phyloP scores from a whole-genome alignment of 2,888 invertebrate species.

The Abscondita cerata region DNA sequence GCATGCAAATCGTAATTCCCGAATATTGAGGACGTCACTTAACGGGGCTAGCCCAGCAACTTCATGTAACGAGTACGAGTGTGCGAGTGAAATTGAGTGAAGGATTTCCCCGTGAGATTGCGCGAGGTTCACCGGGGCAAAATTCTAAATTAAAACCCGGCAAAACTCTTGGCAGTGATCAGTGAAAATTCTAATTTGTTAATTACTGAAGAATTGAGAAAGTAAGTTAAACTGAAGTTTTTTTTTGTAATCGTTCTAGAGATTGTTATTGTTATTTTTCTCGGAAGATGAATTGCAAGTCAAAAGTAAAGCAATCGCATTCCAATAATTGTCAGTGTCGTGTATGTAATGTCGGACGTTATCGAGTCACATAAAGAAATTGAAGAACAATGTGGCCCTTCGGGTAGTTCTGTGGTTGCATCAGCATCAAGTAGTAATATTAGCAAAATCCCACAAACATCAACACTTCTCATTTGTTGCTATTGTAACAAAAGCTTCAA shows the following conservation, averaged over 20 bases:
- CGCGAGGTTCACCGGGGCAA: conserved; percentile 17
- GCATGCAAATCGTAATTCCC: conserved; percentile 7
- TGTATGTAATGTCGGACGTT: conserved; percentile 34
- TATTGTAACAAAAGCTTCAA: conserved; percentile 53
- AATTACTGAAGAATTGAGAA: neutral
- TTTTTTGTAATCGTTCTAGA: neutral
- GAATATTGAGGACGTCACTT: neutral
- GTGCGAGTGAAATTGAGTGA: neutral
- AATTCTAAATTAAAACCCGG: conserved; percentile 20
- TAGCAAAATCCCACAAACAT: conserved; percentile 26
- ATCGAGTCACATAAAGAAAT: conserved; percentile 38
- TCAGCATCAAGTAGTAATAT: conserved; percentile 13
- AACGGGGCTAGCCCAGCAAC: neutral
- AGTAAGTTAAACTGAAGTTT: neutral
- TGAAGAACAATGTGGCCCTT: conserved; percentile 21
- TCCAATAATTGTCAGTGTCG: conserved; percentile 32
- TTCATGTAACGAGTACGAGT: neutral
- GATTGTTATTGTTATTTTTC: neutral
- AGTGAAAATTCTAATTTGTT: conserved; percentile 11
- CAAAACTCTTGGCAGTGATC: conserved; percentile 27
- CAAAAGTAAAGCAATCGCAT: conserved; percentile 17
- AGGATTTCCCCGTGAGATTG: conserved; percentile 29
- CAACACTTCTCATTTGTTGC: conserved; percentile 43
- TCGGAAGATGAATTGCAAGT: neutral
- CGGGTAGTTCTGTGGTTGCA: neutral